phyloP scores from a whole-genome alignment of 2,113 vertebrate species.

The Proteles cristata region DNA sequence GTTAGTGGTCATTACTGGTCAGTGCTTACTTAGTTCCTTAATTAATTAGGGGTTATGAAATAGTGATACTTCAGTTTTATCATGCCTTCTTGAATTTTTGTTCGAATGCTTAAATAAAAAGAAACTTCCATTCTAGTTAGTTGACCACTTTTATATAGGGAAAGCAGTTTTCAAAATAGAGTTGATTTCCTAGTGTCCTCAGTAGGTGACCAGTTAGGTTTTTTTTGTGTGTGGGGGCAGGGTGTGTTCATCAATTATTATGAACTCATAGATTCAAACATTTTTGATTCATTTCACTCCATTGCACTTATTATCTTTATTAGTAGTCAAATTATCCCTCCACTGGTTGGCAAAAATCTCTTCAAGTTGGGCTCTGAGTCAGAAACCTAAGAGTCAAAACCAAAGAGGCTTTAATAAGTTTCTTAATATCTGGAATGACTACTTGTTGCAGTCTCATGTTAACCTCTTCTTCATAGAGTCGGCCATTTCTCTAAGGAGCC shows the following conservation, averaged over 20 bases:
- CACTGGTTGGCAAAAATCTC: not conserved
- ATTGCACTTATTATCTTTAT: not conserved
- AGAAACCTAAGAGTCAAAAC: not conserved
- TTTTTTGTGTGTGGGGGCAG: not conserved
- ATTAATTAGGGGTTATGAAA: slow-evolving; percentile 5
- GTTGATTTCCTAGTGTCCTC: not conserved
- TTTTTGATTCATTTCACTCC: slow-evolving; percentile 9
- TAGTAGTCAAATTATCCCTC: not conserved
- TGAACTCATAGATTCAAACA: not conserved
- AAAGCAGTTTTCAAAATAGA: slow-evolving; percentile 27
- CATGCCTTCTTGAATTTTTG: slow-evolving; percentile 9
- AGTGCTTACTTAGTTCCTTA: not conserved
- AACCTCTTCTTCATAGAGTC: not conserved
- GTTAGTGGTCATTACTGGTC: not conserved
- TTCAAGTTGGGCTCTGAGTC: not conserved
- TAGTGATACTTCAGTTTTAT: not conserved
- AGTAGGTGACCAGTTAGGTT: not conserved
- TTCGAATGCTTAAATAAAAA: slow-evolving; percentile 16
- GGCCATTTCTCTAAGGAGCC: not conserved
- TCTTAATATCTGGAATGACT: not conserved
- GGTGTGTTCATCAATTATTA: not conserved
- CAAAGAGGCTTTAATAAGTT: not conserved
- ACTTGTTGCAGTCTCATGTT: not conserved
- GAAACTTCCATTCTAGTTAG: not conserved
- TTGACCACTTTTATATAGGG: not conserved